Conservation (phyloP, 2,113 vertebrate species). For the Balaenoptera acutorostrata region DNA sequence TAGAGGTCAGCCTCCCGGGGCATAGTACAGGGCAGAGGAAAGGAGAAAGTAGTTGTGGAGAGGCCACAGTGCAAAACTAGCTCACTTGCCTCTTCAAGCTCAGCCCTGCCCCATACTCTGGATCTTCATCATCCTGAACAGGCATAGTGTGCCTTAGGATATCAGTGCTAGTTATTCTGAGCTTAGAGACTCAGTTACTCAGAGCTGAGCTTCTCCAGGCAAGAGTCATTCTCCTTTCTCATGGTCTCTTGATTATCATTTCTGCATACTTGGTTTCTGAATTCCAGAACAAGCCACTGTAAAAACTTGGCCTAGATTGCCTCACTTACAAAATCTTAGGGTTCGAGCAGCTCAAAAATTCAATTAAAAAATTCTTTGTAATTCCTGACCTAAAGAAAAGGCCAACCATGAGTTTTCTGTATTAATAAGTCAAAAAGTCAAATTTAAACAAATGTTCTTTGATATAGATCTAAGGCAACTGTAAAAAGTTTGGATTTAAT, state of each 20-base stretch:
- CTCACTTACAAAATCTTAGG: not conserved
- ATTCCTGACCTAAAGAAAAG: not conserved
- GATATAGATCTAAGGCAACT: not conserved
- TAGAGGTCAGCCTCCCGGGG: not conserved
- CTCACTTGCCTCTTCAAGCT: not conserved
- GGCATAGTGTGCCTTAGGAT: not conserved
- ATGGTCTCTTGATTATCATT: not conserved
- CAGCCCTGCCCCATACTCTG: not conserved
- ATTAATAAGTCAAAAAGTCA: not conserved
- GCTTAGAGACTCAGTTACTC: not conserved
- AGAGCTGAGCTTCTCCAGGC: not conserved
- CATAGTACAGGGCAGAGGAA: not conserved
- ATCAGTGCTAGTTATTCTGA: not conserved
- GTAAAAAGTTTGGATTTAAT: not conserved
- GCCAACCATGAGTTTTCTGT: not conserved
- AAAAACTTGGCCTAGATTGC: not conserved
- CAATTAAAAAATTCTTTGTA: not conserved
- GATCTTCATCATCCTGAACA: not conserved
- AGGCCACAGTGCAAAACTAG: not conserved
- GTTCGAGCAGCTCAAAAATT: not conserved
- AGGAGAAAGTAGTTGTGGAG: not conserved
- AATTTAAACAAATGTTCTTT: not conserved
- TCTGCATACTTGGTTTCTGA: not conserved
- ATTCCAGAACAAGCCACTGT: not conserved
- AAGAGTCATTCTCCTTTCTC: not conserved